Percentiles rank a stretch among this genome's conserved stretches.
phyloP scores from a whole-genome alignment of 2,888 invertebrate genomes.

The Electrophaes corylata region DNA sequence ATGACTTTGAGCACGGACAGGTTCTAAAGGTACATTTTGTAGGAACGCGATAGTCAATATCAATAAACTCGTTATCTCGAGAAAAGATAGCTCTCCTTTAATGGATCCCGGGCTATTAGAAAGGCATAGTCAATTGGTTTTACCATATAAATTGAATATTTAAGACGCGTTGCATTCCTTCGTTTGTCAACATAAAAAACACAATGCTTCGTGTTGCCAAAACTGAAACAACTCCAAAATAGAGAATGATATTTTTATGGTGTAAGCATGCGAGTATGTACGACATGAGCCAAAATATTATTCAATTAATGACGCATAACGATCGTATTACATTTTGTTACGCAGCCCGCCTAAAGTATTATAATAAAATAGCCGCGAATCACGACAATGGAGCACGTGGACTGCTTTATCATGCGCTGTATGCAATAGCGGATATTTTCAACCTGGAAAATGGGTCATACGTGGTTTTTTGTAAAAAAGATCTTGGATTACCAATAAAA shows the following conservation, averaged over 20 bases:
- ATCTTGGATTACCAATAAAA: slow-evolving; percentile 48
- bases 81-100: slow-evolving; percentile 63
- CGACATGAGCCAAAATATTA: slow-evolving; percentile 51
- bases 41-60: slow-evolving; percentile 58
- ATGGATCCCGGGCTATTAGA: slow-evolving; percentile 43
- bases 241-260: slow-evolving; percentile 49
- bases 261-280: slow-evolving; percentile 38
- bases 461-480: slow-evolving; percentile 23
- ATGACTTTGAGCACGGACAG: slow-evolving; percentile 66
- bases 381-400: slow-evolving; percentile 48
- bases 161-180: slow-evolving; percentile 5
- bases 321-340: slow-evolving; percentile 53
- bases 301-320: slow-evolving; percentile 56
- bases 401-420: slow-evolving; percentile 29
- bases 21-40: slow-evolving; percentile 61
- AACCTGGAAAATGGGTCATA: slow-evolving; percentile 23
- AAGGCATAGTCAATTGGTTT: slow-evolving; percentile 18
- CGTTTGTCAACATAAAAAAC: slow-evolving; percentile 17
- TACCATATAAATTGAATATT: not conserved
- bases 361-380: slow-evolving; percentile 44
- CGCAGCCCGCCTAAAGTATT: slow-evolving; percentile 46
- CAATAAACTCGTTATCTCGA: slow-evolving; percentile 66
- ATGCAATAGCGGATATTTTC: slow-evolving; percentile 34
- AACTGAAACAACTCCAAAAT: slow-evolving; percentile 54
- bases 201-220: slow-evolving; percentile 46